Base-by-base conservation (phyloP, 1,140 invertebrate species). In the Sminthurides bifidus region DNA sequence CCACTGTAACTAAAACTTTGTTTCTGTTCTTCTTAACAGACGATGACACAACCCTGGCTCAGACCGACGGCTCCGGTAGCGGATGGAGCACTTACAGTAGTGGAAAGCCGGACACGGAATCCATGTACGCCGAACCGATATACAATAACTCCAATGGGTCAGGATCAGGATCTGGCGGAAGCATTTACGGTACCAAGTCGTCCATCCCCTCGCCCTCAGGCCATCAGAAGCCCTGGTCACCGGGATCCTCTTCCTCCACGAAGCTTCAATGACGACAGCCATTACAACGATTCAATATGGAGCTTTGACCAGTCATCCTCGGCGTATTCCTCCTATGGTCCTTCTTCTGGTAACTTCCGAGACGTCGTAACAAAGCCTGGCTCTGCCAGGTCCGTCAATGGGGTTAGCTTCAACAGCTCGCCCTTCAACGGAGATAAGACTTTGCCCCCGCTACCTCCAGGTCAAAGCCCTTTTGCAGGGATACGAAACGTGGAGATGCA, bases 41-140 rank as follows among this genome's bases (percentile, higher is more conserved):
- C n/a, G n/a, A n/a, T n/a, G n/a, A n/a, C n/a, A n/a, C n/a, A n/a
- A n/a, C n/a, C n/a, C n/a, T n/a, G n/a, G n/a, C n/a, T n/a, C n/a
- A n/a, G n/a, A n/a, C n/a, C n/a, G n/a, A n/a, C n/a, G n/a, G n/a
- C n/a, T 37, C 35, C 35, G 35, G 12, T n/a, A 14, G n/a, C 35
- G 35, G n/a, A 12, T 12, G n/a, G n/a, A 14, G 35, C 35, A 37
- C 12, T 14, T 37, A n/a, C 35, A 37, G n/a, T 37, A n/a, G 35
- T n/a, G 35, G n/a, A 37, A 14, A n/a, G 35, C 12, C 12, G n/a
- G n/a, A 45, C 21, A 17, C 48, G 3, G 58, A 60, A 49, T 60
- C 59, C 3, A 15, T 56, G 12, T 60, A 60, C 37, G 38, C 59
- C 14, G 59, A 60, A 35, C 53, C 53, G 4, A 49, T 60, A 17